Conservation (phyloP, 2,797 vertebrate genomes). For the Sparus aurata region DNA sequence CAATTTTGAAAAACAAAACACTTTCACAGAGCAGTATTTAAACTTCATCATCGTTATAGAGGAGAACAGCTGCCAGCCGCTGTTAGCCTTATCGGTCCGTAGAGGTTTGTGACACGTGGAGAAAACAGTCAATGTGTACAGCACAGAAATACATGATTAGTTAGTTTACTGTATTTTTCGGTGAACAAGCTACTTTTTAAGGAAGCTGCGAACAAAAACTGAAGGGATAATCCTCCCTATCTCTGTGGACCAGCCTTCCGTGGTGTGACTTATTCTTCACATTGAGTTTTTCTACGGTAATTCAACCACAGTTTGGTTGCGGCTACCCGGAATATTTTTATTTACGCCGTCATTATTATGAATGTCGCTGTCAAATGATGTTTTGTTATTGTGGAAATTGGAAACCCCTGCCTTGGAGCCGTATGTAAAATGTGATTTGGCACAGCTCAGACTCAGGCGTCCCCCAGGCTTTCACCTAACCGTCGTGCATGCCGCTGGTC, state of each 20-base stretch:
- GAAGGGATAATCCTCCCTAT: slow-evolving; percentile 74
- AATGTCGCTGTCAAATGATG: slow-evolving; percentile 50
- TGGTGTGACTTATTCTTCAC: slow-evolving; percentile 57
- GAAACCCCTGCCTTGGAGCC: slow-evolving; percentile 38
- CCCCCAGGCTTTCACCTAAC: slow-evolving; percentile 52
- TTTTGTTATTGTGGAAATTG: slow-evolving; percentile 62
- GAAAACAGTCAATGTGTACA: slow-evolving; percentile 11
- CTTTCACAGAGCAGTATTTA: background rate
- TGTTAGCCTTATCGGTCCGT: slow-evolving; percentile 27
- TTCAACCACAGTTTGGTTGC: slow-evolving; percentile 49
- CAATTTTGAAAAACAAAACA: slow-evolving; percentile 8
- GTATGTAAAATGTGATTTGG: slow-evolving; percentile 54
- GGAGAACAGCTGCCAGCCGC: slow-evolving; percentile 9
- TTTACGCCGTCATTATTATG: slow-evolving; percentile 51
- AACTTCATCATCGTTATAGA: slow-evolving; percentile 4
- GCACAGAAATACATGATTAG: slow-evolving; percentile 13
- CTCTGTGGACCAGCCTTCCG: slow-evolving; percentile 63
- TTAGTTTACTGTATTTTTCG: slow-evolving; percentile 42
- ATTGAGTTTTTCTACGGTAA: slow-evolving; percentile 53
- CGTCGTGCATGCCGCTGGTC: slow-evolving; percentile 37
- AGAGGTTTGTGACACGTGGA: slow-evolving; percentile 18
- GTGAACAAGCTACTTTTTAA: slow-evolving; percentile 46
- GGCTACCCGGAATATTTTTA: slow-evolving; percentile 32
- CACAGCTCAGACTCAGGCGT: slow-evolving; percentile 34
- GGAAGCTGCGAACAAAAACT: slow-evolving; percentile 32